Conservation (phyloP, 2,797 vertebrate genomes). For the Rhabdophis nuchalis region DNA sequence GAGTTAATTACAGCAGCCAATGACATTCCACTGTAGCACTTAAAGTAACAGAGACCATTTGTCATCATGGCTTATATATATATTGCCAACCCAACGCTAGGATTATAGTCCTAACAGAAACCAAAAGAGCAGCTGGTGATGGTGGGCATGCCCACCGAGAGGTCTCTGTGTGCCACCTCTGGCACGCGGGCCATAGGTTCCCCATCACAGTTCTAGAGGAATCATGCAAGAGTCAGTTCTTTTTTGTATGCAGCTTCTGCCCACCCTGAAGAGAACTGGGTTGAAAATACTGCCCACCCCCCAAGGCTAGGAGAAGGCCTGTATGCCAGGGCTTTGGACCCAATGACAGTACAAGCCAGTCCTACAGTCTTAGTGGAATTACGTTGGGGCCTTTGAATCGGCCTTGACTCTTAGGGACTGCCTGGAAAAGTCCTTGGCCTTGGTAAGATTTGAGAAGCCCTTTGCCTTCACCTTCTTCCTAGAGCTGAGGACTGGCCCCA, state of each 20-base stretch:
- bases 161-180: no score
- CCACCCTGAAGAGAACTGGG: neutral
- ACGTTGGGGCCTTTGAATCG: neutral
- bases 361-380: neutral
- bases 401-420: neutral
- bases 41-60: no score
- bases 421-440: neutral
- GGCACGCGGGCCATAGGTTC: no score
- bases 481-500: neutral
- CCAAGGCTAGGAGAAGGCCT: neutral
- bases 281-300: neutral
- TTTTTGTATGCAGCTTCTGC: neutral
- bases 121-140: no score
- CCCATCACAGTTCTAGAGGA: neutral
- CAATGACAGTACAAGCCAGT: neutral
- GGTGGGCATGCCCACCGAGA: no score
- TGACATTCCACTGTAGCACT: no score
- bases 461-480: neutral
- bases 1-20: no score
- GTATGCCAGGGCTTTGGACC: neutral
- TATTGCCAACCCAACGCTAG: no score
- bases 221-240: slow-evolving; percentile 28
- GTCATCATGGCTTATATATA: no score
- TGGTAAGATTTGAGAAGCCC: neutral
- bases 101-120: no score